These are phyloP conservation scores for Timandra comae DNA, from an alignment of 2,888 invertebrate species.

Conservation along the genomic window DNA sequence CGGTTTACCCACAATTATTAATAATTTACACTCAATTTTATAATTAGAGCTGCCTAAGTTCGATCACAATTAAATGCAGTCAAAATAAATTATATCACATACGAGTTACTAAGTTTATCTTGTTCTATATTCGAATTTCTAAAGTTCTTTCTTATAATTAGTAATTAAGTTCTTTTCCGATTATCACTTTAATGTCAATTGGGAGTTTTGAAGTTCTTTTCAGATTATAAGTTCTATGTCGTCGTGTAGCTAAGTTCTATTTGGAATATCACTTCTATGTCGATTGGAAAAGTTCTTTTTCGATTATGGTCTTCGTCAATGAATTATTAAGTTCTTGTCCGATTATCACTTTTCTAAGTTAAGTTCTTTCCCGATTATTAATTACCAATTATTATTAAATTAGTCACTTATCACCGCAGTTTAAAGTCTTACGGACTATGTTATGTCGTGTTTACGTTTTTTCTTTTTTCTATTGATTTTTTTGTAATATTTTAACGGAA, in stretches of 20 bases:
- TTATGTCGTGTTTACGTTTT: constrained; percentile 17
- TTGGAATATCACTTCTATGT: background rate
- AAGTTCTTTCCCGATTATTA: background rate
- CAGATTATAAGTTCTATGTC: no score
- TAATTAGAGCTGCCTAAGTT: constrained; percentile 7
- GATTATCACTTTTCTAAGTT: no score
- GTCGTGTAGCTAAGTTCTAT: no score
- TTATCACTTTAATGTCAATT: no score
- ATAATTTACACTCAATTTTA: constrained; percentile 6
- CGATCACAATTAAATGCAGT: constrained; percentile 30
- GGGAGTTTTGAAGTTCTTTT: no score
- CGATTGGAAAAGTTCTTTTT: no score
- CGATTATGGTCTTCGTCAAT: no score
- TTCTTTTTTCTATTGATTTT: constrained; percentile 22
- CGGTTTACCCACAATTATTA: no score
- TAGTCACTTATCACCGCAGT: constrained; percentile 60
- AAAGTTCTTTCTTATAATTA: constrained; percentile 6
- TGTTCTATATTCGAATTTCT: constrained; percentile 2
- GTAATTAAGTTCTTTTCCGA: background rate
- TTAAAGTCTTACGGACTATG: constrained; percentile 67
- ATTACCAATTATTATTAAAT: constrained; percentile 19
- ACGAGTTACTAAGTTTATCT: constrained; percentile 11
- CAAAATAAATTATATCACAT: constrained; percentile 31
- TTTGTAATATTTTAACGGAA: constrained; percentile 21
- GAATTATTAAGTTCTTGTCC: no score